Conservation (phyloP, 2,797 vertebrate genomes). For the Poeciliopsis infans region DNA sequence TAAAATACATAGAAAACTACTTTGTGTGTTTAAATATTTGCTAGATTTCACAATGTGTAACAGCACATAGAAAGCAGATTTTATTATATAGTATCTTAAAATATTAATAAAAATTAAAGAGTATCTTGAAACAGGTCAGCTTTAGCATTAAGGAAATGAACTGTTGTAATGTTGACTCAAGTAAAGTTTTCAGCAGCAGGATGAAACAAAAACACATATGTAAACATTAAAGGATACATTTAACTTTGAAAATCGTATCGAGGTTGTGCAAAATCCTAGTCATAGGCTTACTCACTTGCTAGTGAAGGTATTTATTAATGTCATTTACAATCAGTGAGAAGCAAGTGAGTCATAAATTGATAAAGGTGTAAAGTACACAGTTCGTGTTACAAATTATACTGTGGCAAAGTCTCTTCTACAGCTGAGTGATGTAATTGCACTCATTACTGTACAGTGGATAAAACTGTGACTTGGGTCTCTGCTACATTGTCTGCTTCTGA, state of each 20-base stretch:
- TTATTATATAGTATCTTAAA: conserved; percentile 64
- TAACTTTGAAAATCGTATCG: conserved; percentile 60
- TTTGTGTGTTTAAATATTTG: conserved; percentile 82
- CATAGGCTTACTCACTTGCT: conserved; percentile 65
- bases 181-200: conserved; percentile 62
- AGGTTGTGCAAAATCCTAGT: conserved; percentile 72
- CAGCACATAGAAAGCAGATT: conserved; percentile 81
- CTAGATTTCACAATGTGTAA: conserved; percentile 83
- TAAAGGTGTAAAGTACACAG: conserved; percentile 56
- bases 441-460: conserved; percentile 59
- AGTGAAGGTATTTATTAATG: conserved; percentile 55
- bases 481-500: conserved; percentile 83
- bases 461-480: conserved; percentile 74
- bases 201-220: conserved; percentile 59
- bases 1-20: conserved; percentile 91
- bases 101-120: conserved; percentile 71
- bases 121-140: conserved; percentile 55
- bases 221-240: conserved; percentile 64
- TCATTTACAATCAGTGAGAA: conserved; percentile 61
- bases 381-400: conserved; percentile 58
- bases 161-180: conserved; percentile 40
- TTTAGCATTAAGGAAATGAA: conserved; percentile 54
- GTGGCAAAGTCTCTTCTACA: conserved; percentile 58
- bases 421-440: conserved; percentile 60
- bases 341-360: conserved; percentile 54